Evolutionary conservation across 2,113 vertebrate species (phyloP), one percentile per base, ranked within the genome.

Genomic region (Piliocolobus tephrosceles): DNA sequence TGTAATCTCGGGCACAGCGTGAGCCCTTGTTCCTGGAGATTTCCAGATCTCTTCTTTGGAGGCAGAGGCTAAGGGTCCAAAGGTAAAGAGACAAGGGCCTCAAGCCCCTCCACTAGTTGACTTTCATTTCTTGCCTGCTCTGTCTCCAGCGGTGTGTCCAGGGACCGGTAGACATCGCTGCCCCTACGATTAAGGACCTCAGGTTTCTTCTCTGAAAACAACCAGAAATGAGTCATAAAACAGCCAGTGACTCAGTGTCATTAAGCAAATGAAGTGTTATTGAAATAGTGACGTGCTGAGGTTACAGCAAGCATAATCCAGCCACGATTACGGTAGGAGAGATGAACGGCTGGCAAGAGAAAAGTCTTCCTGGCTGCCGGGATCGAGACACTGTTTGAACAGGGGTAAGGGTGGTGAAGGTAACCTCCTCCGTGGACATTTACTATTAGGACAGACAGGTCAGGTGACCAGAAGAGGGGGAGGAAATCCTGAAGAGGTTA

Each of bases 201-300:
- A 14, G 72, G 13, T 78, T 78, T 73, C 57, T 66, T 52, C 80
- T 85, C 92, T 80, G 80, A 52, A 92, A 97, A 88, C 83, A 94
- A 50, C 32, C 58, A 70, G 70, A 76, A 87, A 35, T 18, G 70
- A 95, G 94, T 75, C 90, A 79, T 55, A 25, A 95, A 84, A 45
- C 6, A 72, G 75, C 25, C 81, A 61, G 45, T 61, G 88, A 98
- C 43, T 94, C 92, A 88, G 32, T 50, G 76, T 78, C 84, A 73
- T 84, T 66, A 79, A 88, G 92, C 70, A 88, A 83, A 92, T 55
- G 32, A 78, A 52, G 40, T 82, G 52, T 35, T 75, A 75, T 40
- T 78, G 94, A 75, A 93, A 47, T 12, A 58, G 52, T 87, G 76
- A 40, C 0, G 1, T 18, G 18, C 40, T 23, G 18, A 87, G 47